Evolutionary conservation across 2,888 invertebrate species (phyloP).

Genomic region (Nomada lathburiana): DNA sequence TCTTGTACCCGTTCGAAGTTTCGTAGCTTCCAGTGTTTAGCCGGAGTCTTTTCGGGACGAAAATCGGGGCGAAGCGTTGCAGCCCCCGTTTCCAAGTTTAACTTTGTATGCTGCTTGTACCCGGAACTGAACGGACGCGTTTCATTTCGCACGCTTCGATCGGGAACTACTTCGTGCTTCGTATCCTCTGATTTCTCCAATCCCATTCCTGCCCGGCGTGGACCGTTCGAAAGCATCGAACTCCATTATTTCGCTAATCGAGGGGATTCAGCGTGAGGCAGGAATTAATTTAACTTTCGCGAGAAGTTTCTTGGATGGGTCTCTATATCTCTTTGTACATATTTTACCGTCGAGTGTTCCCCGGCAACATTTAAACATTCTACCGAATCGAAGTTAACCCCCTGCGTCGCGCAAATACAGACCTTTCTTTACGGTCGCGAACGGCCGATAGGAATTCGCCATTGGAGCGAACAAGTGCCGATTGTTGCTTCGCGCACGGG

Average conservation of each 20-base stretch:
- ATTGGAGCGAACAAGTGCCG: slow-evolving; percentile 24
- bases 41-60: slow-evolving; percentile 39
- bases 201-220: background rate
- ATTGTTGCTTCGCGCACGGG: slow-evolving; percentile 61
- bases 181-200: too few species aligned
- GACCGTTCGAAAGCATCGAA: background rate
- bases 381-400: slow-evolving; percentile 50
- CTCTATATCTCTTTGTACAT: background rate
- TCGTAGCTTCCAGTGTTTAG: slow-evolving; percentile 61
- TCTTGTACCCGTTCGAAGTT: slow-evolving; percentile 53
- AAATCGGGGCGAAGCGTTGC: slow-evolving; percentile 22
- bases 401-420: slow-evolving; percentile 9
- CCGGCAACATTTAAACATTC: slow-evolving; percentile 35
- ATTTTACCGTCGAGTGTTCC: background rate
- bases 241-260: slow-evolving; percentile 17
- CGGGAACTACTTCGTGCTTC: background rate
- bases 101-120: background rate
- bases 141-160: slow-evolving; percentile 34
- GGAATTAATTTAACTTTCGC: slow-evolving; percentile 39
- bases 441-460: background rate
- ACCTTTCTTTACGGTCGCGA: background rate
- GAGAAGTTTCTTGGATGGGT: background rate
- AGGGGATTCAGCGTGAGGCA: background rate
- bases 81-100: slow-evolving; percentile 14
- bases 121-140: slow-evolving; percentile 14